Evolutionary conservation across 2,797 vertebrate genomes (phyloP).

Genomic region (Cheirogaleus major): DNA sequence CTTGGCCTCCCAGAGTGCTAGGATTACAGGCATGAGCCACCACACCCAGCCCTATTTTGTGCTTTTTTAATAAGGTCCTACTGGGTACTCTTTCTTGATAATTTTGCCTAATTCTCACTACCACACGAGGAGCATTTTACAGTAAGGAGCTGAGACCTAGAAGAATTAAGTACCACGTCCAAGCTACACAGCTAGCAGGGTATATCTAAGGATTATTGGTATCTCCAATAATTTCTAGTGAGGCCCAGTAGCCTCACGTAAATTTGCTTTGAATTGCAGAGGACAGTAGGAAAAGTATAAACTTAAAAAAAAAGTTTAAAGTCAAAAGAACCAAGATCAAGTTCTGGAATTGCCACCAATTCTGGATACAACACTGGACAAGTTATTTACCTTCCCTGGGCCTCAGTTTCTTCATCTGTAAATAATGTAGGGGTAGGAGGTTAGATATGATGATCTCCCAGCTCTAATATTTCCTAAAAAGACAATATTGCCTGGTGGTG

Average conservation of each 20-base stretch:
- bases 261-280: constrained; percentile 17
- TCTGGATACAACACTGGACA: background rate
- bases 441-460: background rate
- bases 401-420: background rate
- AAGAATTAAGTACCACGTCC: background rate
- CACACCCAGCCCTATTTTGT: background rate
- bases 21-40: no score
- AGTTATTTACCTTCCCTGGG: background rate
- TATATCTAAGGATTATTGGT: background rate
- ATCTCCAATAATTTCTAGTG: background rate
- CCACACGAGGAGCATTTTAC: background rate
- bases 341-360: background rate
- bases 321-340: background rate
- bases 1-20: no score
- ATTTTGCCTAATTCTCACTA: background rate
- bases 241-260: background rate
- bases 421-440: background rate
- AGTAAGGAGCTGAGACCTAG: background rate
- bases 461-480: background rate
- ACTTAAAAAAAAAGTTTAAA: constrained; percentile 32
- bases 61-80: background rate
- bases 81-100: background rate
- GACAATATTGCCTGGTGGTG: background rate
- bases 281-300: background rate
- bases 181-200: background rate